These are phyloP conservation scores for Rhysida immarginata DNA, from an alignment of 1,140 invertebrate species.

Conservation along the genomic window DNA sequence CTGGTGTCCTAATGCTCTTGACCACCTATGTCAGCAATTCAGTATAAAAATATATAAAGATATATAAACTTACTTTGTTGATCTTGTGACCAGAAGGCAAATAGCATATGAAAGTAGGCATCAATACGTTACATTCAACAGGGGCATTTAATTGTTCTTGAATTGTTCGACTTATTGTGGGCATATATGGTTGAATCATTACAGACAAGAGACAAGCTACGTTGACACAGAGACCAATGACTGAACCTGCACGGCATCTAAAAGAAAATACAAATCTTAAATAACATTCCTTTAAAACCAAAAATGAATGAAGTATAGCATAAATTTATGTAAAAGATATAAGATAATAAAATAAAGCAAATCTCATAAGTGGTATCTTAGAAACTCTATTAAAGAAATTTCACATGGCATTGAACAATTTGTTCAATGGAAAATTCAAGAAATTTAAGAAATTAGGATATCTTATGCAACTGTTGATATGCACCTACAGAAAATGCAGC, in stretches of 20 bases:
- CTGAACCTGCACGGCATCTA: slow-evolving; percentile 59
- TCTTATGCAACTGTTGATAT: too few species aligned
- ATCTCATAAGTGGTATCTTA: too few species aligned
- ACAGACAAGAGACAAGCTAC: slow-evolving; percentile 64
- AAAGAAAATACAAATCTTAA: too few species aligned
- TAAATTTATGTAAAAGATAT: slow-evolving; percentile 12
- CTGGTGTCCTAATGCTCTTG: too few species aligned
- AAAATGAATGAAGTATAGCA: slow-evolving; percentile 7
- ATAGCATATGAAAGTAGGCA: slow-evolving; percentile 43
- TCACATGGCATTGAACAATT: too few species aligned
- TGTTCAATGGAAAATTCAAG: too few species aligned
- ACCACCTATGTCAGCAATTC: too few species aligned
- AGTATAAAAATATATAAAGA: too few species aligned
- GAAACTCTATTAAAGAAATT: too few species aligned
- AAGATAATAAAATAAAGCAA: too few species aligned
- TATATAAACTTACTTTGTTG: slow-evolving; percentile 43
- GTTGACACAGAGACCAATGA: slow-evolving; percentile 75
- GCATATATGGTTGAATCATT: slow-evolving; percentile 85
- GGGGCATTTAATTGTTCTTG: slow-evolving; percentile 52
- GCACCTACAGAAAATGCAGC: too few species aligned
- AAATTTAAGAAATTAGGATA: too few species aligned
- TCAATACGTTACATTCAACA: slow-evolving; percentile 36
- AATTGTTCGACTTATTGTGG: slow-evolving; percentile 50
- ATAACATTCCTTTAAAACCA: slow-evolving; percentile 20
- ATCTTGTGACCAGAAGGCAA: slow-evolving; percentile 70